These are phyloP conservation scores for Pterostichus madidus DNA, from an alignment of 2,888 invertebrate species.

Conservation along the genomic window DNA sequence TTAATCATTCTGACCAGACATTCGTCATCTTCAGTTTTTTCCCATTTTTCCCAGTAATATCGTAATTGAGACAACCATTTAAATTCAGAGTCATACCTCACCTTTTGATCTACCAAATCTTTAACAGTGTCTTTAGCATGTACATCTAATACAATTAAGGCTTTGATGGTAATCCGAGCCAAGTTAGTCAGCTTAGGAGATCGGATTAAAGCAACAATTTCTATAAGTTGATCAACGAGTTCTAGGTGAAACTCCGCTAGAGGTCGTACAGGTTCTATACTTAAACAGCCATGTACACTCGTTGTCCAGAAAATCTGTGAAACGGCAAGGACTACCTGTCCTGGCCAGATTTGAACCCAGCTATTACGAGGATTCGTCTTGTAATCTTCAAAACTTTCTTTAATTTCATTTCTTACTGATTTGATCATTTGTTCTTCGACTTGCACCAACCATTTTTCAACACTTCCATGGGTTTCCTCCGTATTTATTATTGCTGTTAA, in stretches of 20 bases:
- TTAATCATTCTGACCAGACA: conserved; percentile 87
- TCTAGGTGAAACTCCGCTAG: conserved; percentile 80
- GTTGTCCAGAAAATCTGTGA: conserved; percentile 92
- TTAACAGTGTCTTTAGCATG: conserved; percentile 91
- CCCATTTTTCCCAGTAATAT: conserved; percentile 84
- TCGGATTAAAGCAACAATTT: conserved; percentile 86
- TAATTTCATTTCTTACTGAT: conserved; percentile 85
- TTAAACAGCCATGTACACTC: conserved; percentile 86
- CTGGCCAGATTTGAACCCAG: conserved; percentile 90
- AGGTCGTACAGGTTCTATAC: conserved; percentile 79
- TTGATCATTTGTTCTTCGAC: conserved; percentile 90
- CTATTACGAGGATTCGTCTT: conserved; percentile 78
- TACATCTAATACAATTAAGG: conserved; percentile 91
- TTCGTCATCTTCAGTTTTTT: conserved; percentile 79
- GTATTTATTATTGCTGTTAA: conserved; percentile 83
- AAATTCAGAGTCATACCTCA: conserved; percentile 87
- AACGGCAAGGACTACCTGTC: conserved; percentile 89
- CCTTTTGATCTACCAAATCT: conserved; percentile 82
- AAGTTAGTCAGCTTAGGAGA: conserved; percentile 85
- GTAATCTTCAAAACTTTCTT: conserved; percentile 84
- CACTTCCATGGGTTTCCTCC: conserved; percentile 87
- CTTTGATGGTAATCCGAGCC: conserved; percentile 87
- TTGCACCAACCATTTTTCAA: conserved; percentile 91
- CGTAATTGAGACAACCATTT: conserved; percentile 91
- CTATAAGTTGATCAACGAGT: conserved; percentile 83